Evolutionary conservation across 2,888 invertebrate species (phyloP).

Genomic region (Nephrotoma flavescens): DNA sequence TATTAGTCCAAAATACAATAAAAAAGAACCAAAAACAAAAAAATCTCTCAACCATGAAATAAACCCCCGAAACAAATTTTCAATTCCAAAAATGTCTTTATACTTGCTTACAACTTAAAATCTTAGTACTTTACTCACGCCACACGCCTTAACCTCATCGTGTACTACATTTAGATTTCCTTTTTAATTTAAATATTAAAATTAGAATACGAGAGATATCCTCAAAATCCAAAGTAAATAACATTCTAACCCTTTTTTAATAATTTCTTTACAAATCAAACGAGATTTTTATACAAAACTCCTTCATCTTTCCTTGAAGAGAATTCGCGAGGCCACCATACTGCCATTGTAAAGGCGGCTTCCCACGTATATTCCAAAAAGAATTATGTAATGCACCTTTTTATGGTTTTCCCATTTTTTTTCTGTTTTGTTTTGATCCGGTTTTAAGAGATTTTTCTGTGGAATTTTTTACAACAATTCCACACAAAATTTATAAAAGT

Average conservation of each 20-base stretch:
- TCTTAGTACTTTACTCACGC: neutral
- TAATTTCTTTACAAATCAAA: neutral
- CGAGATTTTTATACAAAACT: neutral
- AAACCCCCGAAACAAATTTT: neutral
- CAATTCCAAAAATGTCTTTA: neutral
- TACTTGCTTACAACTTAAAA: neutral
- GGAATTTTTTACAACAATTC: neutral
- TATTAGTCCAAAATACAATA: neutral
- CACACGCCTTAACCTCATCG: neutral
- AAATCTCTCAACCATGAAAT: neutral
- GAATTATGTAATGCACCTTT: neutral
- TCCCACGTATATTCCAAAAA: neutral
- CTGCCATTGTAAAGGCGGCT: neutral
- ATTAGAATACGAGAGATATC: neutral
- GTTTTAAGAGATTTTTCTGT: neutral
- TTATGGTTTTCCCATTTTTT: neutral
- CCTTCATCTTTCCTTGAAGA: neutral
- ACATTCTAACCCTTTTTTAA: neutral
- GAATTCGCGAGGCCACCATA: neutral
- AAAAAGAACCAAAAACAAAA: neutral
- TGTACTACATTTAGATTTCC: neutral
- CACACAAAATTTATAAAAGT: neutral
- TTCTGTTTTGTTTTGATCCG: neutral
- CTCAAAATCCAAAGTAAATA: neutral
- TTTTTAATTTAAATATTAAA: neutral